Evolutionary conservation across 2,113 vertebrate genomes (phyloP).

Genomic region (Vireo altiloquus): DNA sequence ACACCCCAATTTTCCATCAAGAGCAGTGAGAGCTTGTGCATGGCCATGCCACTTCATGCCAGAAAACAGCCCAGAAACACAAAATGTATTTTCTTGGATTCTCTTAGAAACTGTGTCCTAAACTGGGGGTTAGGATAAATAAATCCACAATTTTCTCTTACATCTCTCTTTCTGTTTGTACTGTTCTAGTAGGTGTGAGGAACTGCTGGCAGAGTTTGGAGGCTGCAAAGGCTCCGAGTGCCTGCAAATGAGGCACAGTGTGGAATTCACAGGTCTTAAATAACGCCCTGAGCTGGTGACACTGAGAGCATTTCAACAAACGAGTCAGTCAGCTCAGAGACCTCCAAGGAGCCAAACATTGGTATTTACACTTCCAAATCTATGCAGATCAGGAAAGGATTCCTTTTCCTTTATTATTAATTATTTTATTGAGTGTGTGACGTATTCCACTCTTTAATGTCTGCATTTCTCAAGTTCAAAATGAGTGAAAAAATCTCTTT

Average conservation of each 20-base stretch:
- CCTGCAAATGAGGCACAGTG: background rate
- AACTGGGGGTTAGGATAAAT: background rate
- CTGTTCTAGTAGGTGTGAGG: background rate
- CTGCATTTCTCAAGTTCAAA: background rate
- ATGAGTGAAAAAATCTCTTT: background rate
- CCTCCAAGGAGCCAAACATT: background rate
- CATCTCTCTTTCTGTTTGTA: background rate
- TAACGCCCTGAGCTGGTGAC: background rate
- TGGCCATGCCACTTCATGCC: background rate
- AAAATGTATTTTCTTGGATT: background rate
- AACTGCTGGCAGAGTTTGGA: background rate
- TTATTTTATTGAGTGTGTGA: background rate
- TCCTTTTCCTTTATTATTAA: background rate
- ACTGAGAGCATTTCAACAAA: background rate
- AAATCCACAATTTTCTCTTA: background rate
- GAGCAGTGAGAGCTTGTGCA: background rate
- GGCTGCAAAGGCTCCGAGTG: background rate
- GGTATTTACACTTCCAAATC: background rate
- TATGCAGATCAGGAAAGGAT: background rate
- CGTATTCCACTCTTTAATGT: background rate
- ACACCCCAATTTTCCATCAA: background rate
- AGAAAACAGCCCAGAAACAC: background rate
- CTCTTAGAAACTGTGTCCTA: background rate
- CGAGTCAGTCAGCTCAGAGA: background rate
- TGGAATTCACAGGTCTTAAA: background rate